Evolutionary conservation across 2,797 vertebrate genomes (phyloP).

Genomic region (Bryconaethiops microstoma): DNA sequence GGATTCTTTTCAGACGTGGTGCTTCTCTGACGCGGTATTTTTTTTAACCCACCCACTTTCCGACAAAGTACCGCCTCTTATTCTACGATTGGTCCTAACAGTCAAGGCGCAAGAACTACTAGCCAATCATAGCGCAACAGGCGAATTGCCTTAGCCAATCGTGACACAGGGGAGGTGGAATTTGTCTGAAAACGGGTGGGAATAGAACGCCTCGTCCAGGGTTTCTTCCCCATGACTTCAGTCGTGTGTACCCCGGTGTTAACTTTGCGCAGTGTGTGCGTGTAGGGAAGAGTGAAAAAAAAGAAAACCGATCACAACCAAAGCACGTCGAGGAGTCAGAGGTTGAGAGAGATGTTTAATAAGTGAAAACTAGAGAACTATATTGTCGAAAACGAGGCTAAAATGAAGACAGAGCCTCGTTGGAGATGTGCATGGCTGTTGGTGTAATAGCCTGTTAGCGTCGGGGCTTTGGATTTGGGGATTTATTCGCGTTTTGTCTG

Average conservation of each 20-base stretch:
- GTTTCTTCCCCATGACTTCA: not conserved
- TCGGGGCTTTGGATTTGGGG: too few relatives aligned
- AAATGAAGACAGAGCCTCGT: too few relatives aligned
- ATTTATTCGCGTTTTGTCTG: too few relatives aligned
- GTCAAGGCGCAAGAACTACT: not conserved
- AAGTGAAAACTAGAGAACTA: not conserved
- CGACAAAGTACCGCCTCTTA: not conserved
- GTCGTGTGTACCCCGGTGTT: constrained; percentile 24
- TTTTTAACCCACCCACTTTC: not conserved
- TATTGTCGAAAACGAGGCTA: not conserved
- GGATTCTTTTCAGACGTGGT: not conserved
- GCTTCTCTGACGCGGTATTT: not conserved
- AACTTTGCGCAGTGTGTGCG: constrained; percentile 74
- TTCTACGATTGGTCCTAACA: not conserved
- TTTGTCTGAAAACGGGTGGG: not conserved
- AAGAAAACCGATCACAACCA: not conserved
- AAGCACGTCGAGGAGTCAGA: not conserved
- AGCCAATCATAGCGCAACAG: not conserved
- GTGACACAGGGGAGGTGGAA: not conserved
- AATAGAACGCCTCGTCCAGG: not conserved
- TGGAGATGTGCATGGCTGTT: not conserved
- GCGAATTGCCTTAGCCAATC: not conserved
- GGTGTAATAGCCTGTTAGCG: too few relatives aligned
- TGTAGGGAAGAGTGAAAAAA: constrained; percentile 15
- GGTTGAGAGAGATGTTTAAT: not conserved